Base-by-base conservation (phyloP, 2,888 invertebrate species). In the Danaus chrysippus region DNA sequence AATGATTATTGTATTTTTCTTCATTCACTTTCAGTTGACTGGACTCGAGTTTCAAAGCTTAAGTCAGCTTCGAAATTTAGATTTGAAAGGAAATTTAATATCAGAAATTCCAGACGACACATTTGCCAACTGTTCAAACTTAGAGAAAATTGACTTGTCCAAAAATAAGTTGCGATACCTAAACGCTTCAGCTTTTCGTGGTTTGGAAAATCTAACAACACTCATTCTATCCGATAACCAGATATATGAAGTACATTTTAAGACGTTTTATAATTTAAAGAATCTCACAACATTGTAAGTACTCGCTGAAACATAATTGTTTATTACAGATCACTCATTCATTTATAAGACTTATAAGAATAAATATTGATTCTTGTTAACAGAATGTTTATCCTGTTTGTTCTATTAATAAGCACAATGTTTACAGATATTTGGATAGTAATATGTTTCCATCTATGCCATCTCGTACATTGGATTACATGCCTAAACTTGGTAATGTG, bases 171-270 rank as follows among this genome's bases (percentile, higher is more conserved):
- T 96, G 59, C 93, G 94, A 71, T 92, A 88, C 63, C 76, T 96
- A 43, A 92, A 93, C 61, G 83, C 92, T 34, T 92, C 92, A 12
- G 91, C 92, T 10, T 94, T 96, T 70, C 80, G 85, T 19, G 94
- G 94, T 0, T 81, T 96, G 57, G 79, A 83, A 8, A 94, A 94
- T 75, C 81, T 96, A 53, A 94, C 93, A 0, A 92, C 93, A 0
- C 87, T 96, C 11, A 88, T 95, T 62, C 81, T 96, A 10, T 94
- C 95, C 67, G 94, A 95, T 68, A 96, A 96, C 77, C 92, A 94
- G 71, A 83, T 96, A 19, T 91, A 92, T 64, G 89, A 90, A 68
- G 87, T 96, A 46, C 93, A 94, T 73, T 91, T 93, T 43, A 92
- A 92, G 70, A 84, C 93, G 9, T 94, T 96, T 74, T 84, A 90